These are phyloP conservation scores for Orchesella cincta DNA, from an alignment of 1,140 invertebrate genomes.

Conservation along the genomic window DNA sequence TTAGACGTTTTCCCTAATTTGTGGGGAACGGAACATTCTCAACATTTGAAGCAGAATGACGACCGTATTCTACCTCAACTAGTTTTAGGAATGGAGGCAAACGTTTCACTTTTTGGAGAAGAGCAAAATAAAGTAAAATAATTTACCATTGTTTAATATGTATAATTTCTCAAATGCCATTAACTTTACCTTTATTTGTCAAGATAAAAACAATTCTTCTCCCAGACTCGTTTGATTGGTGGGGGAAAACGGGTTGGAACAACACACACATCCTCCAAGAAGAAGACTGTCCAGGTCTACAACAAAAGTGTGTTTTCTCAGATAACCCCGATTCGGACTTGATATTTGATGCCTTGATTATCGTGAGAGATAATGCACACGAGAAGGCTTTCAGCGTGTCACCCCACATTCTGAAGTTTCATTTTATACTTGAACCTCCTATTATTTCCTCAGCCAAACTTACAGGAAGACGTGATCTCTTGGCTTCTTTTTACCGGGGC, in stretches of 20 bases:
- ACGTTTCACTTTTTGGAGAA: no score
- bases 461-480: neutral
- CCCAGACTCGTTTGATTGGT: neutral
- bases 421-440: neutral
- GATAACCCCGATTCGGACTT: neutral
- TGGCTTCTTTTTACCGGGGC: slow-evolving; percentile 62
- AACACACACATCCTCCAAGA: neutral
- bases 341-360: neutral
- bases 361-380: neutral
- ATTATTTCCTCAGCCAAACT: neutral
- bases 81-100: no score
- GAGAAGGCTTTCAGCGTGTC: neutral
- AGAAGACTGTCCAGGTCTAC: neutral
- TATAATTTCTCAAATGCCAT: no score
- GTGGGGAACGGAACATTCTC: no score
- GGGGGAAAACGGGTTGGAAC: neutral
- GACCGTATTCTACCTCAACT: no score
- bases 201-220: neutral
- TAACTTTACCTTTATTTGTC: no score
- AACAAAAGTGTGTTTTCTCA: neutral
- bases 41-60: no score
- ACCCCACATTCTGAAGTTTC: neutral
- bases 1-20: no score
- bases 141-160: no score
- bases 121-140: no score